Evolutionary conservation across 1,140 invertebrate species (phyloP).

Genomic region (Lepeophtheirus salmonis): DNA sequence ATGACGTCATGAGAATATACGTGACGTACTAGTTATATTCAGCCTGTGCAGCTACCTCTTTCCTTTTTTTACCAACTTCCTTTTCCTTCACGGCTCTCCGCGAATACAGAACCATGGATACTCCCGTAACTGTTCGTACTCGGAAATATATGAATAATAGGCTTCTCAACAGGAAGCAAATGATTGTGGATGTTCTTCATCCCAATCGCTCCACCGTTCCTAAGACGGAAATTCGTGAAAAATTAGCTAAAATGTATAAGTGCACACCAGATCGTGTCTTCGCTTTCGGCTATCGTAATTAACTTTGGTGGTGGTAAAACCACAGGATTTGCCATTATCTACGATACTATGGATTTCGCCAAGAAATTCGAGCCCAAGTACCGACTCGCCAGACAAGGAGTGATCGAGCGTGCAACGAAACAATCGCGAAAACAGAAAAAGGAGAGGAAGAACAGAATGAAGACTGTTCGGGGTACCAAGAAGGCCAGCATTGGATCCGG

Average conservation of each 20-base stretch:
- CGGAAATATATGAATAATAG: constrained; percentile 98
- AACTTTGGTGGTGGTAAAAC: constrained; percentile 96
- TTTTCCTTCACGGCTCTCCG: constrained; percentile 22
- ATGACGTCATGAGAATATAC: too few species aligned
- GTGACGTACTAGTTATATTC: too few species aligned
- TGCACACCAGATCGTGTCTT: constrained; percentile 91
- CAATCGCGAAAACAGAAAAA: constrained; percentile 93
- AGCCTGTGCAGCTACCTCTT: neutral
- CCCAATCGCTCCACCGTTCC: constrained; percentile 82
- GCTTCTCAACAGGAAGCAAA: constrained; percentile 89
- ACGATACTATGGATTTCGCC: constrained; percentile 87
- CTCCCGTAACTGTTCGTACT: constrained; percentile 73
- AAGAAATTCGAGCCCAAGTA: constrained; percentile 99
- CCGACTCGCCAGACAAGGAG: constrained; percentile 44
- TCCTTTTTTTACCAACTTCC: constrained; percentile 4
- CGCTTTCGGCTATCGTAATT: constrained; percentile 89
- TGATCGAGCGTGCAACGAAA: constrained; percentile 39
- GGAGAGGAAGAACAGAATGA: constrained; percentile 99
- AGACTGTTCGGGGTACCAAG: constrained; percentile 96
- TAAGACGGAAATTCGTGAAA: constrained; percentile 91
- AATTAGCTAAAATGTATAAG: constrained; percentile 95
- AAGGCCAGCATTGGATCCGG: constrained; percentile 90
- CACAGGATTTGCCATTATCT: constrained; percentile 89
- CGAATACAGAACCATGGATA: constrained; percentile 33
- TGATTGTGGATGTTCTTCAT: constrained; percentile 95